Base-by-base conservation (phyloP, 2,888 invertebrate species). In the Caradrina kadenii region DNA sequence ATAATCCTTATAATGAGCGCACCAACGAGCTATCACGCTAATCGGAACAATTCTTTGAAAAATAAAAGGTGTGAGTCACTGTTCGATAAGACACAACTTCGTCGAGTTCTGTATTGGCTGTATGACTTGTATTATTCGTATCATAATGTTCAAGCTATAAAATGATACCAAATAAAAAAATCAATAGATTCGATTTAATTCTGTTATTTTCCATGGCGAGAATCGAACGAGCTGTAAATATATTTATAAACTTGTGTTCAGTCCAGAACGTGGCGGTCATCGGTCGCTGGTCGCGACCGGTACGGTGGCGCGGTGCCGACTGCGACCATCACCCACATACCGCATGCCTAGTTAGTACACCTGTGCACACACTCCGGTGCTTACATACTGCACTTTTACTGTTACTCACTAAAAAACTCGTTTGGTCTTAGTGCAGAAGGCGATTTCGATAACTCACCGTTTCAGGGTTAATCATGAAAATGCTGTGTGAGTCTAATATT, bases 261-360 rank as follows among this genome's bases (percentile, higher is more conserved):
- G 70, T 76, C 63, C 73, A 76, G 73, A 73, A 73, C 64, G 70
- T 69, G 76, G 67, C 69, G 71, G 69, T 79, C 79, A 66, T 53
- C 60, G 73, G 72, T 78, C 79, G 69, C 53, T 69, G 73, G 75
- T 69, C 78, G 75, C 83, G 65, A 73, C 21, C 15, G 35, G 48
- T 45, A 80, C 8, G 1, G 48, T 82, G 80, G 79, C 42, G 42
- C 31, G 68, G 15, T 21, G 75, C 49, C 55, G 39, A 42, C 62
- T 19, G 78, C 73, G 89, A 83, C 89, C 89, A 82, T 91, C 90
- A 90, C 90, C 90, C 85, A 91, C 89, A 90, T 90, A 88, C 84
- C 87, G 80, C 81, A 80, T 69, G 79, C 78, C 84, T 80, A 75
- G 76, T 70, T 69, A 61, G 55, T 77, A 76, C 89, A 91, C 89